Evolutionary conservation across 2,113 vertebrate species (phyloP).

Genomic region (Perca fluviatilis): DNA sequence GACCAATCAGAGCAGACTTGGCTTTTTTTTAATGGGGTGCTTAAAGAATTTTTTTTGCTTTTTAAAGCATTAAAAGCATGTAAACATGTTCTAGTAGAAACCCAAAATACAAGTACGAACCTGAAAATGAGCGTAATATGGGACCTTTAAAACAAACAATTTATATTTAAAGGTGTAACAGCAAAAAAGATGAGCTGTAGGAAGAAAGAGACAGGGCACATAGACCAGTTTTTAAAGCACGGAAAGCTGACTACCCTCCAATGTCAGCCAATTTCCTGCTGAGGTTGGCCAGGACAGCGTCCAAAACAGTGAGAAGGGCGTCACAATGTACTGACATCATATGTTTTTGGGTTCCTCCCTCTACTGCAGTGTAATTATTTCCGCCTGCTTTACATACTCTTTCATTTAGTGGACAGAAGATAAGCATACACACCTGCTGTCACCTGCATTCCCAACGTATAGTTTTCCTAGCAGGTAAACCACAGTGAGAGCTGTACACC

Average conservation of each 20-base stretch:
- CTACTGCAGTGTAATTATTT: conserved; percentile 37
- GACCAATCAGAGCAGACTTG: too few relatives aligned
- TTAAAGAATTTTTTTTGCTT: too few relatives aligned
- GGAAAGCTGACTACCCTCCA: background rate
- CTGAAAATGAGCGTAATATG: too few relatives aligned
- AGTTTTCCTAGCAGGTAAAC: conserved; percentile 94
- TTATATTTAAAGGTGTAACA: background rate
- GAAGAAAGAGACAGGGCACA: background rate
- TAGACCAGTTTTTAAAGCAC: background rate
- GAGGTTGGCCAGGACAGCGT: background rate
- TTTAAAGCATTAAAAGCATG: too few relatives aligned
- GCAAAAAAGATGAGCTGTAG: background rate
- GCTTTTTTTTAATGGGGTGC: too few relatives aligned
- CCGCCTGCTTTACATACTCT: conserved; percentile 5
- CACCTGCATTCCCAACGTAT: conserved; percentile 95
- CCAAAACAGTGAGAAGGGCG: background rate
- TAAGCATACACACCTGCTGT: conserved; percentile 89
- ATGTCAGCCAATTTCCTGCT: conserved; percentile 3
- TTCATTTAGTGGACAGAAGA: background rate
- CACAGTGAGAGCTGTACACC: conserved; percentile 94
- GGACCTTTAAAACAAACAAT: too few relatives aligned
- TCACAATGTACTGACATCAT: background rate
- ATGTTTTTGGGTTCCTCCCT: background rate
- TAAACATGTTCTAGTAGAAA: too few relatives aligned
- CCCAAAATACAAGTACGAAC: too few relatives aligned